A percentile compares a stretch with the other conserved stretches of the same genome.
phyloP scores from a whole-genome alignment of 2,888 invertebrate species.

The Microdon myrmicae region DNA sequence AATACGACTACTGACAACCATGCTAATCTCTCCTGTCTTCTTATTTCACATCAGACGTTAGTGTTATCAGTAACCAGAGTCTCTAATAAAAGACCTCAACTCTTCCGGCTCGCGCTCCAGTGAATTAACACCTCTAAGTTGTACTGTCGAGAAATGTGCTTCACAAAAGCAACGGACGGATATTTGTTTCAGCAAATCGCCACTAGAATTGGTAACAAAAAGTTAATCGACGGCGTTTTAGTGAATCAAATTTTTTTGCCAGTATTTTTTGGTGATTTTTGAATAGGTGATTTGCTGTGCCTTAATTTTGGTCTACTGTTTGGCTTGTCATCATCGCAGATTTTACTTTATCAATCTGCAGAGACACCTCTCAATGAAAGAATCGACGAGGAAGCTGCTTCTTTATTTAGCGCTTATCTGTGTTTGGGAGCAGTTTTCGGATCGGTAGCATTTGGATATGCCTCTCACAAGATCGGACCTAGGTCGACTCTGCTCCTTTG shows the following conservation, averaged over 20 bases:
- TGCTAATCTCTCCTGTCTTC: too few relatives aligned
- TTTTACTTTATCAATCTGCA: slow-evolving; percentile 57
- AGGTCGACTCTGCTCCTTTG: slow-evolving; percentile 57
- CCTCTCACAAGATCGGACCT: slow-evolving; percentile 59
- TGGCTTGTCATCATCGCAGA: slow-evolving; percentile 61
- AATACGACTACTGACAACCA: too few relatives aligned
- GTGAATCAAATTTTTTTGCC: slow-evolving; percentile 25
- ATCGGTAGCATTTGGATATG: slow-evolving; percentile 57
- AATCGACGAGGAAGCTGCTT: slow-evolving; percentile 55
- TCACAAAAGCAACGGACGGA: slow-evolving; percentile 25
- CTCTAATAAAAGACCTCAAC: too few relatives aligned
- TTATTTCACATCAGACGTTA: too few relatives aligned
- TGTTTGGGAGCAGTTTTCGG: slow-evolving; percentile 60
- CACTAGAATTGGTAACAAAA: slow-evolving; percentile 35
- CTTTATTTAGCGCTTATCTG: slow-evolving; percentile 58
- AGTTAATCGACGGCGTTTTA: slow-evolving; percentile 3
- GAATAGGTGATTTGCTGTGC: slow-evolving; percentile 59
- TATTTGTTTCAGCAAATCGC: slow-evolving; percentile 28
- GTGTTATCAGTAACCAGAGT: too few relatives aligned
- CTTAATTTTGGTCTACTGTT: slow-evolving; percentile 63
- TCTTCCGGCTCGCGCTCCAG: too few relatives aligned
- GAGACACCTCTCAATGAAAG: slow-evolving; percentile 56
- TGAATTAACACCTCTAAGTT: too few relatives aligned
- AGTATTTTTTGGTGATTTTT: slow-evolving; percentile 2
- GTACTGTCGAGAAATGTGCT: too few relatives aligned